Conservation (phyloP, 2,888 invertebrate species). For the Ischnus inquisitorius region DNA sequence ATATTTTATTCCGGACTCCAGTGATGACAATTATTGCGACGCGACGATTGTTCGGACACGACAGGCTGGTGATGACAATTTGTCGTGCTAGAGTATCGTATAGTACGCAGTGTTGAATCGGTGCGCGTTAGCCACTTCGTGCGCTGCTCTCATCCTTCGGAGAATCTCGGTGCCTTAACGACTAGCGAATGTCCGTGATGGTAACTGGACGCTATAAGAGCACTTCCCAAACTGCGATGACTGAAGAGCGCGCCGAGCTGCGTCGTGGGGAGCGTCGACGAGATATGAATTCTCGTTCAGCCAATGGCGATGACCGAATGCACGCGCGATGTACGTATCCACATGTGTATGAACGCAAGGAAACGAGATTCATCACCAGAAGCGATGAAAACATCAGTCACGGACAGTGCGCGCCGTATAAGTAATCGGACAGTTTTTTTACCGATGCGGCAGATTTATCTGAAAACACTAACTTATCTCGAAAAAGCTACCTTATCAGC, state of each 20-base stretch:
- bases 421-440: background rate
- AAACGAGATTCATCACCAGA: background rate
- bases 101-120: conserved; percentile 10
- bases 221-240: background rate
- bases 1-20: background rate
- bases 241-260: background rate
- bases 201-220: background rate
- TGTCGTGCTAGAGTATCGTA: background rate
- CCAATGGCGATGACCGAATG: background rate
- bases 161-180: background rate
- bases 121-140: background rate
- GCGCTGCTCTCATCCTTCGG: background rate
- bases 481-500: conserved; percentile 29
- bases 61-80: too few species aligned
- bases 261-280: conserved; percentile 10
- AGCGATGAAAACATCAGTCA: background rate
- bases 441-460: background rate
- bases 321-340: too few species aligned
- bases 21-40: background rate
- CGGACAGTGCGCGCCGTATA: background rate
- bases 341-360: background rate
- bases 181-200: conserved; percentile 4
- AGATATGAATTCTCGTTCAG: conserved; percentile 7
- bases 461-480: too few species aligned
- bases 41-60: background rate